Evolutionary conservation across 1,140 invertebrate species (phyloP).

Genomic region (Onthophagus taurus): DNA sequence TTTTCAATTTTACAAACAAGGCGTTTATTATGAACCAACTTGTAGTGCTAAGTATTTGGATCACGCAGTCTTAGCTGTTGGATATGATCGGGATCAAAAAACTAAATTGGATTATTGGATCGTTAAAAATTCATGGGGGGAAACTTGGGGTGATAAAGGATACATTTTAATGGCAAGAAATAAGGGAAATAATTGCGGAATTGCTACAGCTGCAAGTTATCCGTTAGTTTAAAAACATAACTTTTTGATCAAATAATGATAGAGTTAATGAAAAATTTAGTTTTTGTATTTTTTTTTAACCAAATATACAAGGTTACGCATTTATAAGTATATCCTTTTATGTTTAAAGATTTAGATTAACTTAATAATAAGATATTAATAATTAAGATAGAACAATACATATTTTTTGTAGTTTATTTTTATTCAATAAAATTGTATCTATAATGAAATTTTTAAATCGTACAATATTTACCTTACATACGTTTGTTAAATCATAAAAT

Average conservation of each 20-base stretch:
- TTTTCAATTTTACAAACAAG: constrained; percentile 19
- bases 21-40: constrained; percentile 10
- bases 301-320: too few species aligned
- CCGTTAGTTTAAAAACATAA: constrained; percentile 12
- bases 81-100: constrained; percentile 18
- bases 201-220: constrained; percentile 15
- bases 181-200: constrained; percentile 21
- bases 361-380: too few species aligned
- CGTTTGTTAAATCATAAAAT: constrained; percentile 9
- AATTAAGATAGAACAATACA: too few species aligned
- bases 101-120: constrained; percentile 22
- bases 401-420: too few species aligned
- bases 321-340: too few species aligned
- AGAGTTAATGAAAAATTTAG: too few species aligned
- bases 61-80: constrained; percentile 23
- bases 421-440: constrained; percentile 36
- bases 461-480: constrained; percentile 14
- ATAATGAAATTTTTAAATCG: constrained; percentile 20
- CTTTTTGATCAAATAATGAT: too few species aligned
- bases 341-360: too few species aligned
- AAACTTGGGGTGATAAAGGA: constrained; percentile 18
- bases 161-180: constrained; percentile 18
- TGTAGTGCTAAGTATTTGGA: constrained; percentile 14
- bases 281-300: too few species aligned
- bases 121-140: constrained; percentile 28